Base-by-base conservation (phyloP, 2,113 vertebrate genomes). In the Lontra canadensis region DNA sequence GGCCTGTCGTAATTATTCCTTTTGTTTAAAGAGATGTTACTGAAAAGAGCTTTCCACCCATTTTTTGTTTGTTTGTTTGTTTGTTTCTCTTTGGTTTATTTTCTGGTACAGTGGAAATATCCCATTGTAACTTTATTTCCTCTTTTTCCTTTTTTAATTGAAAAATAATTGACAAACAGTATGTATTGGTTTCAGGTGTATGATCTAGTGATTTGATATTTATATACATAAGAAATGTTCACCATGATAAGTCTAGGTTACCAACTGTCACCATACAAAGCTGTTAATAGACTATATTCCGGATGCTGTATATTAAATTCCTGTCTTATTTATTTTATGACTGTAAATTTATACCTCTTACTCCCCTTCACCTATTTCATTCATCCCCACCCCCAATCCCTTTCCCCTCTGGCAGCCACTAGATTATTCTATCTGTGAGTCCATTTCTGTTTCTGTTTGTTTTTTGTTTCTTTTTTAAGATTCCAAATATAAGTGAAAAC, bases 41-140 rank as follows among this genome's bases (percentile, higher is more conserved):
- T 88, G 63, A 83, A 83, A 83, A 80, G 49, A 85, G 1, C 17
- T 67, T 76, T 82, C 31, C 8, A 65, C 6, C 14, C 11, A 11
- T 23, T 23, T 55, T 84, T 59, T 9, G 83, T 95, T 47, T 9
- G 1, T 47, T 47, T 47, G 7, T 44, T 44, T 39, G 39, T 73
- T 76, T 76, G 21, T 44, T 96, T 93, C 21, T 17, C 21, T 87
- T 88, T 93, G 42, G 23, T 84, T 95, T 87, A n/a, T 95, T 96
- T 81, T 95, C 71, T 44, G 57, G 10, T 52, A 52, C 31, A 44
- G 26, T 95, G 12, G 20, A 49, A 78, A 49, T n/a, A 86, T 25
- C 21, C 6, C 36, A 47, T 76, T 93, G 26, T 47, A 76, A 71
- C 18, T 57, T 79, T 88, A 29, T 59, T 69, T n/a, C 13, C 4